Evolutionary conservation across 2,797 vertebrate genomes (phyloP), one percentile per base, ranked within the genome.

Genomic region (Hoplostethus mediterraneus): DNA sequence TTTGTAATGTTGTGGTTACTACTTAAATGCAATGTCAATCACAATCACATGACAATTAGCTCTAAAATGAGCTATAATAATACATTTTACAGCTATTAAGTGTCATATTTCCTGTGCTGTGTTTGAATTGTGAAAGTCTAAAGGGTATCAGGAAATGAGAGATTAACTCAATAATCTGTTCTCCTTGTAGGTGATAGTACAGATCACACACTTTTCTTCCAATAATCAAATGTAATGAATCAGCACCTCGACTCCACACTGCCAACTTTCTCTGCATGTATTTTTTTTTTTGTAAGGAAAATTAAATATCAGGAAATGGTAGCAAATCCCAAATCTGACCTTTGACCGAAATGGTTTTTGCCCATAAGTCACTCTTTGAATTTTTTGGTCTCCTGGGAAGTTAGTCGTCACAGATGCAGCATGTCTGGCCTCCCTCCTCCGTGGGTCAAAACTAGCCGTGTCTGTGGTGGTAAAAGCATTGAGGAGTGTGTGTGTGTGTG

Each of bases 401-500:
- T 77, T 68, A 59, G 56, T 67, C 58, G 16, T 80, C 80, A 79
- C 75, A 84, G 80, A 81, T 78, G 87, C 81, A 80, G 68, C 72
- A 40, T 52, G 78, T 80, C 81, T 90, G 85, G 73, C 82, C 82
- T 83, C 71, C 65, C n/a, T 79, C 65, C 69, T 83, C 73, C 71
- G 64, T 64, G 85, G 88, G 90, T 91, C 90, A 87, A 78, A 87
- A 80, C 84, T 71, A 76, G 44, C 74, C 80, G 65, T 77, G 79
- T 85, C 81, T 87, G 78, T 14, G 65, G 60, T 83, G 33, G 70
- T 68, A 71, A 78, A 78, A 80, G 62, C 73, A 81, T 77, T 57
- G 62, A 73, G 64, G 79, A 75, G 83, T 63, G 77, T 66, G 78
- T 79, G 67, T 80, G 40, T 75, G 6, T 63, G 63, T 71, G 72